phyloP scores from a whole-genome alignment of 2,797 vertebrate species.

The Xenopus petersii region DNA sequence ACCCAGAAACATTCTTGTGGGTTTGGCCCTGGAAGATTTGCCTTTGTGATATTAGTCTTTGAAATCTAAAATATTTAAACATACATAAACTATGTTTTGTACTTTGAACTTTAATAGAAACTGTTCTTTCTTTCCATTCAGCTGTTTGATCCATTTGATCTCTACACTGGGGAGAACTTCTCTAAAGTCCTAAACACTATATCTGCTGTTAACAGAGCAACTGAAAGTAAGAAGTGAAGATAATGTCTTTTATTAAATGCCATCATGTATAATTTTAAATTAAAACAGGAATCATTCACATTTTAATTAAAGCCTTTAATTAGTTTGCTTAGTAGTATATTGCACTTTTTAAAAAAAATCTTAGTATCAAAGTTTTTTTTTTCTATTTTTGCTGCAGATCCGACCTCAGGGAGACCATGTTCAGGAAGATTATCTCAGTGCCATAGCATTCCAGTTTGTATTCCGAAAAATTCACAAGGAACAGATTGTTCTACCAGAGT shows the following conservation, averaged over 20 bases:
- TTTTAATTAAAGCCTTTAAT: too few relatives aligned
- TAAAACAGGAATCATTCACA: too few relatives aligned
- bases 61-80: too few relatives aligned
- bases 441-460: slow-evolving; percentile 67
- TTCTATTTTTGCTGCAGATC: slow-evolving; percentile 66
- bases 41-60: too few relatives aligned
- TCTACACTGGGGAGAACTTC: slow-evolving; percentile 87
- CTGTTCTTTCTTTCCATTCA: slow-evolving; percentile 54
- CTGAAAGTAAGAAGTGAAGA: slow-evolving; percentile 79
- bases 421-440: slow-evolving; percentile 61
- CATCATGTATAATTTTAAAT: too few relatives aligned
- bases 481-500: slow-evolving; percentile 64
- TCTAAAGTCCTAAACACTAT: slow-evolving; percentile 83
- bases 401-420: slow-evolving; percentile 78
- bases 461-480: slow-evolving; percentile 60
- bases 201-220: slow-evolving; percentile 85
- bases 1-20: too few relatives aligned
- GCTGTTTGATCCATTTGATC: slow-evolving; percentile 88
- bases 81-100: too few relatives aligned
- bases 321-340: too few relatives aligned
- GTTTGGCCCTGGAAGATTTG: too few relatives aligned
- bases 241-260: neutral
- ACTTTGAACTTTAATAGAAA: too few relatives aligned
- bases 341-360: too few relatives aligned
- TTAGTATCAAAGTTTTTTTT: neutral